phyloP scores from a whole-genome alignment of 2,797 vertebrate genomes.

The Garrulus glandarius region DNA sequence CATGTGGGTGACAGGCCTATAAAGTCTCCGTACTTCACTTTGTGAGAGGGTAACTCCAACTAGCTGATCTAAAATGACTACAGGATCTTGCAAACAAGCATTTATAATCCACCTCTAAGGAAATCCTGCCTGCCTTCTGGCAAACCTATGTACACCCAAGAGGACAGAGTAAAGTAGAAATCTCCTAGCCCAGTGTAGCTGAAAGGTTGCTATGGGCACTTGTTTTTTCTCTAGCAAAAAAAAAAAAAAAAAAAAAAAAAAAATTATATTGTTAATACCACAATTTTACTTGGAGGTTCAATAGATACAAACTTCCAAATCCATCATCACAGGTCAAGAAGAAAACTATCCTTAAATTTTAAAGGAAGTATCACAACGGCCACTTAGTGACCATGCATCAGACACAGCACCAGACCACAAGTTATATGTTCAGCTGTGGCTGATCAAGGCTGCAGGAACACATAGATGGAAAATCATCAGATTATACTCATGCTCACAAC shows the following conservation, averaged over 20 bases:
- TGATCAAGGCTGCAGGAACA: not conserved
- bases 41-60: not conserved
- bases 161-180: not conserved
- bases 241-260: not conserved
- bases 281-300: conserved; percentile 23
- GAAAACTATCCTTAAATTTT: conserved; percentile 26
- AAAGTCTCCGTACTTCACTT: not conserved
- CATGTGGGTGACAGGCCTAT: not conserved
- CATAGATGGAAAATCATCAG: not conserved
- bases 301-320: conserved; percentile 4
- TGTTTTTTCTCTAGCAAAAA: not conserved
- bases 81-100: not conserved
- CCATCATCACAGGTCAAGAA: conserved; percentile 3
- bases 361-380: not conserved
- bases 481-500: not conserved
- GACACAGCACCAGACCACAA: not conserved
- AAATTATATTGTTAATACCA: conserved; percentile 15
- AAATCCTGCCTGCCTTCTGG: not conserved
- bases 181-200: not conserved
- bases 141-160: not conserved
- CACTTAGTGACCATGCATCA: not conserved
- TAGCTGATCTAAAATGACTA: not conserved
- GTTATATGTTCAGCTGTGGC: not conserved
- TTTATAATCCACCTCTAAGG: not conserved
- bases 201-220: not conserved